phyloP scores from a whole-genome alignment of 1,140 invertebrate genomes.

The Spodoptera litura region DNA sequence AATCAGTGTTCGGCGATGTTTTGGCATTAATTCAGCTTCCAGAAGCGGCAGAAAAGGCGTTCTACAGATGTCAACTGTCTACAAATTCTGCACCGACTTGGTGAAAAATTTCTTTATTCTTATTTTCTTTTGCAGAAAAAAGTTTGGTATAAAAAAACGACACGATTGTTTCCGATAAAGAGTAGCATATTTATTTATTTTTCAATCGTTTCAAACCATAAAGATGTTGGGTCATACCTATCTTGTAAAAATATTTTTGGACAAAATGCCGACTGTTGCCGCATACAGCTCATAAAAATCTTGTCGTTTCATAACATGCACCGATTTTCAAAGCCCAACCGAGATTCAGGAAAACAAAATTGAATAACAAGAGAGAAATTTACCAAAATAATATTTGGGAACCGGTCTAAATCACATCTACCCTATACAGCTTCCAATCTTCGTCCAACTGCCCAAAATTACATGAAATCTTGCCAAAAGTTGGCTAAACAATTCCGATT shows the following conservation, averaged over 20 bases:
- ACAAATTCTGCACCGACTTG: not conserved
- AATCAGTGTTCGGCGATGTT: conserved; percentile 5
- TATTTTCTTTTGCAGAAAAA: not conserved
- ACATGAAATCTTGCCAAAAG: conserved; percentile 31
- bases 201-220: no score
- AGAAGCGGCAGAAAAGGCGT: conserved; percentile 1
- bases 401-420: not conserved
- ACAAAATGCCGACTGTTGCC: no score
- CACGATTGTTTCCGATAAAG: not conserved
- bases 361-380: conserved; percentile 16
- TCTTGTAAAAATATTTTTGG: no score
- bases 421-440: conserved; percentile 10
- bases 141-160: not conserved
- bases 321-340: no score
- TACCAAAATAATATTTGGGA: not conserved
- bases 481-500: conserved; percentile 48
- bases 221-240: no score
- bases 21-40: conserved; percentile 7
- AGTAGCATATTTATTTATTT: not conserved
- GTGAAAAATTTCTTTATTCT: not conserved
- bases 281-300: no score
- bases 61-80: conserved; percentile 32
- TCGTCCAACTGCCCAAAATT: conserved; percentile 29
- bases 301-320: no score
- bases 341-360: not conserved